Percentiles rank a stretch among this genome's conserved stretches.
Evolutionary conservation across 2,797 vertebrate genomes (phyloP).

Genomic region (Australoheros facetus): DNA sequence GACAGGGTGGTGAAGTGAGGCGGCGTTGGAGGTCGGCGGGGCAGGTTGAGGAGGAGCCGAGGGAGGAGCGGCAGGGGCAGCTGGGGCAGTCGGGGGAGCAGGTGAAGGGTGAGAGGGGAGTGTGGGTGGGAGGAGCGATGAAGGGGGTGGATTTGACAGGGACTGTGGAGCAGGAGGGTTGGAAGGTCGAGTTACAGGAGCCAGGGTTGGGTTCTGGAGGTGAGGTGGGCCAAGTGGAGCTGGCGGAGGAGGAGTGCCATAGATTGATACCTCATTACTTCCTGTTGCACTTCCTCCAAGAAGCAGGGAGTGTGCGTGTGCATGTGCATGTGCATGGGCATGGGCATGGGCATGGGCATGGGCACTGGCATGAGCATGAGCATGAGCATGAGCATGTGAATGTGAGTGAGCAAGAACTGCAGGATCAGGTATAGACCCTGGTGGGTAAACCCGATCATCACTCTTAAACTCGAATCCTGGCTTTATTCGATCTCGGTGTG

Average conservation of each 20-base stretch:
- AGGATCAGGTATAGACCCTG: constrained; percentile 80
- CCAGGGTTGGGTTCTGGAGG: constrained; percentile 74
- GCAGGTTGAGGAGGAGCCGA: constrained; percentile 72
- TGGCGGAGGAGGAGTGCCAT: constrained; percentile 81
- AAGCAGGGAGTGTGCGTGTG: constrained; percentile 80
- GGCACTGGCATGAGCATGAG: constrained; percentile 65
- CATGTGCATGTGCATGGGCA: constrained; percentile 61
- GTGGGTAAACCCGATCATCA: constrained; percentile 86
- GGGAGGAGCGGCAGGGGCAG: constrained; percentile 78
- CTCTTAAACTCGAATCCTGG: constrained; percentile 97
- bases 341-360: constrained; percentile 76
- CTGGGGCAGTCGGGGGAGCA: constrained; percentile 78
- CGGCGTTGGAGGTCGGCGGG: constrained; percentile 67
- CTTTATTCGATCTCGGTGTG: constrained; percentile 92
- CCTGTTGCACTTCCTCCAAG: constrained; percentile 75
- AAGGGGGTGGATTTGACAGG: constrained; percentile 79
- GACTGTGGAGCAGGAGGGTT: constrained; percentile 85
- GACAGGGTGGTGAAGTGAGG: constrained; percentile 80
- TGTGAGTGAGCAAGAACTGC: constrained; percentile 80
- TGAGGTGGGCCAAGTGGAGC: constrained; percentile 73
- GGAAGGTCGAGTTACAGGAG: constrained; percentile 79
- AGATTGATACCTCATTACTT: constrained; percentile 80
- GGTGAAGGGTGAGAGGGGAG: constrained; percentile 77
- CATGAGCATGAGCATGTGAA: constrained; percentile 71
- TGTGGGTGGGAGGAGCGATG: constrained; percentile 78